A percentile compares a stretch with the other conserved stretches of the same genome.
Evolutionary conservation across 1,140 invertebrate species (phyloP).

Genomic region (Hylaeus volcanicus): DNA sequence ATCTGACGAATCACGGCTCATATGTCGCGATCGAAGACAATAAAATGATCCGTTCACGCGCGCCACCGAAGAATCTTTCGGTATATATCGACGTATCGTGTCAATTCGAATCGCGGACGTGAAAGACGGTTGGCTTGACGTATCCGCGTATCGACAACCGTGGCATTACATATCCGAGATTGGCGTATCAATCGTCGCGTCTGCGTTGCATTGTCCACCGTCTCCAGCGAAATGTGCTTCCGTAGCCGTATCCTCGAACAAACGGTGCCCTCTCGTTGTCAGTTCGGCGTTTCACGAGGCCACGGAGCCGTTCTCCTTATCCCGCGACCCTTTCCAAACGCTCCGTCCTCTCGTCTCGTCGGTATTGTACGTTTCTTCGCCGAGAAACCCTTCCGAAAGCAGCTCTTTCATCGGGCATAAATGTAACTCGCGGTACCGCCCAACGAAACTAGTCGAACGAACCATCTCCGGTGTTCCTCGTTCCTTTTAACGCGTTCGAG

Average conservation of each 20-base stretch:
- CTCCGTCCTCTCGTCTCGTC: slow-evolving; percentile 38
- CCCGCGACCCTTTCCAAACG: neutral
- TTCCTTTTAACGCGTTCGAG: slow-evolving; percentile 12
- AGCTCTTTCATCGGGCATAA: slow-evolving; percentile 20
- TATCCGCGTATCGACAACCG: slow-evolving; percentile 43
- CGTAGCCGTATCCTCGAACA: slow-evolving; percentile 12
- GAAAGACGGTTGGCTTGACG: neutral
- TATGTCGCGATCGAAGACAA: neutral
- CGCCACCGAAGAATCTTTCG: neutral
- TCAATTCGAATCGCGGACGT: neutral
- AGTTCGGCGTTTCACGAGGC: slow-evolving; percentile 49
- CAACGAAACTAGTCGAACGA: slow-evolving; percentile 51
- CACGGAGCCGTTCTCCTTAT: slow-evolving; percentile 21
- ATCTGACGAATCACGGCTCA: neutral
- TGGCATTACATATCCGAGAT: slow-evolving; percentile 53
- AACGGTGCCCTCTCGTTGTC: slow-evolving; percentile 41
- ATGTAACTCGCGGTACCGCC: slow-evolving; percentile 46
- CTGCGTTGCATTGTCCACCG: slow-evolving; percentile 42
- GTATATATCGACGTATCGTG: neutral
- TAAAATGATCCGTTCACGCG: slow-evolving; percentile 7
- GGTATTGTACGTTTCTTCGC: slow-evolving; percentile 42
- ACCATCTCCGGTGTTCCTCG: slow-evolving; percentile 14
- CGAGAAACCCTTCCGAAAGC: slow-evolving; percentile 34
- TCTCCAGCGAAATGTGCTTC: slow-evolving; percentile 35
- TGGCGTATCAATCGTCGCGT: slow-evolving; percentile 47